Evolutionary conservation across 2,888 invertebrate species (phyloP).

Genomic region (Xestia sexstrigata): DNA sequence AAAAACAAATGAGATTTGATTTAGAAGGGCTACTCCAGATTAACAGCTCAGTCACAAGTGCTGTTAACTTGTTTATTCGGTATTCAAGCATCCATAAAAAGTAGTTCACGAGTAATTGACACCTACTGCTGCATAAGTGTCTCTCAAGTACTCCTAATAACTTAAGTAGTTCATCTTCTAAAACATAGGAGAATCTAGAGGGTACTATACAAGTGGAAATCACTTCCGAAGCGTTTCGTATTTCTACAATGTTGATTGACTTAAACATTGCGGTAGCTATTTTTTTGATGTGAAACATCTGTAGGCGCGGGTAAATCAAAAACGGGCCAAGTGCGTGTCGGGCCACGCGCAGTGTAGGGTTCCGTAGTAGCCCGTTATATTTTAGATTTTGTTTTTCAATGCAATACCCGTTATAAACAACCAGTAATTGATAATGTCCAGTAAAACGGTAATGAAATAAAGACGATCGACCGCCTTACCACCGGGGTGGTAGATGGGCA

Average conservation of each 20-base stretch:
- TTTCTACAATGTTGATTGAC: neutral
- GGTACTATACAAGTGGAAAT: neutral
- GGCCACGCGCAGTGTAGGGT: no score
- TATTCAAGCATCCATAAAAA: constrained; percentile 48
- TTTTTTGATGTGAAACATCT: neutral
- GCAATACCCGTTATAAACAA: no score
- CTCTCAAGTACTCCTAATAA: constrained; percentile 43
- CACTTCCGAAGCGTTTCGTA: neutral
- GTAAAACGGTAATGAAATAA: no score
- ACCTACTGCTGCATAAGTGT: constrained; percentile 38
- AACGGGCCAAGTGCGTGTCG: no score
- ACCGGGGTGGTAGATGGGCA: no score
- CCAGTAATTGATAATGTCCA: no score
- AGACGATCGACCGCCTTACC: no score
- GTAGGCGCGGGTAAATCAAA: no score
- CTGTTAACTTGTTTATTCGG: constrained; percentile 42
- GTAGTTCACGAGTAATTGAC: constrained; percentile 59
- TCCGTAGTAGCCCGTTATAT: no score
- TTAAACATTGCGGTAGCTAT: neutral
- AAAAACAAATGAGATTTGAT: constrained; percentile 34
- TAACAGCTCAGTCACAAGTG: constrained; percentile 23
- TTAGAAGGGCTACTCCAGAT: constrained; percentile 35
- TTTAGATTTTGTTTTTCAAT: no score
- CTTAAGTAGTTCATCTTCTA: constrained; percentile 11
- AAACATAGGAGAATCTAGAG: neutral